phyloP scores from a whole-genome alignment of 1,140 invertebrate genomes.

The Drosophila gunungcola region DNA sequence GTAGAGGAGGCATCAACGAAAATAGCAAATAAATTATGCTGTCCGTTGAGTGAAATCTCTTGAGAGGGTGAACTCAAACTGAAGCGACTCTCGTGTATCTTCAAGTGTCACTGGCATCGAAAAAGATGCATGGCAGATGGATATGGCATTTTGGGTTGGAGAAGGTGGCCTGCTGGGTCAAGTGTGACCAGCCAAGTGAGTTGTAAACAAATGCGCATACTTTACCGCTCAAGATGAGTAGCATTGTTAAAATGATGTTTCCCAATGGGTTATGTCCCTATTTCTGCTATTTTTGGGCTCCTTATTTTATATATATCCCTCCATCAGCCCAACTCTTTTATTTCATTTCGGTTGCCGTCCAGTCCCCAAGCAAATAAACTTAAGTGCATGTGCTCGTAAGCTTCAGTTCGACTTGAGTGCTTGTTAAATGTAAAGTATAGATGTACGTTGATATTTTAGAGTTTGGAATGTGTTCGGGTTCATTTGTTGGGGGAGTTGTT shows the following conservation, averaged over 20 bases:
- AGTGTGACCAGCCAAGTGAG: conserved; percentile 72
- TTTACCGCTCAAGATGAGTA: conserved; percentile 41
- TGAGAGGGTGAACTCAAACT: conserved; percentile 36
- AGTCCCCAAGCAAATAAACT: conserved; percentile 77
- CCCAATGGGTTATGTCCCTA: conserved; percentile 34
- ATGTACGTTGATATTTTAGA: conserved; percentile 40
- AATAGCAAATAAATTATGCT: conserved; percentile 35
- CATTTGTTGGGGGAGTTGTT: conserved; percentile 22
- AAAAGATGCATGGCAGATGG: not conserved
- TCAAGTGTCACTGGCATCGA: conserved; percentile 41
- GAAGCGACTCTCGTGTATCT: conserved; percentile 31
- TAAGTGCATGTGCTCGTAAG: conserved; percentile 67
- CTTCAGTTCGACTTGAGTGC: conserved; percentile 50
- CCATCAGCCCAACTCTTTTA: not conserved
- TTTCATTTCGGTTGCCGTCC: conserved; percentile 5
- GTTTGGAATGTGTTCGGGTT: conserved; percentile 29
- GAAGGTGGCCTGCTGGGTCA: conserved; percentile 43
- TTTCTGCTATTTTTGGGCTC: conserved; percentile 20
- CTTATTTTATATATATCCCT: conserved; percentile 7
- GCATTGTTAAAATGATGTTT: conserved; percentile 54
- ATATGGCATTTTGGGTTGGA: not conserved
- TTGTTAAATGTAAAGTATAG: conserved; percentile 67
- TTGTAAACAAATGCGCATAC: conserved; percentile 64
- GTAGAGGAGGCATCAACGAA: conserved; percentile 12
- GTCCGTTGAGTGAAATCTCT: conserved; percentile 20